Conservation (phyloP, 2,888 invertebrate species). For the Capitulum mitella region DNA sequence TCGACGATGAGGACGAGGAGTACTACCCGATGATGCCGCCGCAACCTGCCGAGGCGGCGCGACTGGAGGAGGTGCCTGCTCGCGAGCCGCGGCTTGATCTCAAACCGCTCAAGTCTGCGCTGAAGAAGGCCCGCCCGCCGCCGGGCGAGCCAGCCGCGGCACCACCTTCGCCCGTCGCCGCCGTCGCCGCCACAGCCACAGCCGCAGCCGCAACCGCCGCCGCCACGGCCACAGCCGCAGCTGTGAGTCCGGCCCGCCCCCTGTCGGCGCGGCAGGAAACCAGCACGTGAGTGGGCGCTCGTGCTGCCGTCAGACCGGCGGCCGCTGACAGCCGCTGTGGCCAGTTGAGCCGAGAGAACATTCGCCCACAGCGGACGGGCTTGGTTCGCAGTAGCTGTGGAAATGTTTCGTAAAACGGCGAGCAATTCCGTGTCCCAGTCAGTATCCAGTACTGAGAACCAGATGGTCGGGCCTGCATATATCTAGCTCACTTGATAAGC, state of each 20-base stretch:
- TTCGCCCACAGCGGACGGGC: too few relatives aligned
- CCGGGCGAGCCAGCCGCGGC: constrained; percentile 35
- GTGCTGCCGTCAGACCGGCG: neutral
- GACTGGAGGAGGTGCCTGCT: constrained; percentile 83
- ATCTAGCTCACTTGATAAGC: too few relatives aligned
- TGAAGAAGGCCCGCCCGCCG: constrained; percentile 54
- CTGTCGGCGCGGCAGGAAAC: neutral
- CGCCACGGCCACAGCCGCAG: neutral
- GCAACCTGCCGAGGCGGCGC: constrained; percentile 1
- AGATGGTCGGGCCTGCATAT: too few relatives aligned
- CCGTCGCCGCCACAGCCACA: too few relatives aligned
- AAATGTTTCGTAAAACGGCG: too few relatives aligned
- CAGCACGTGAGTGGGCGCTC: constrained; percentile 32
- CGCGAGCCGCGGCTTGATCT: constrained; percentile 79
- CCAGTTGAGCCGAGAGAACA: too few relatives aligned
- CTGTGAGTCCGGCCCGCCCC: constrained; percentile 22
- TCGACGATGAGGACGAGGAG: constrained; percentile 34
- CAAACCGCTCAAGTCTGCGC: constrained; percentile 82
- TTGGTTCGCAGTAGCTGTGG: too few relatives aligned
- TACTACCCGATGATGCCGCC: constrained; percentile 27
- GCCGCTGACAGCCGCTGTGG: constrained; percentile 37
- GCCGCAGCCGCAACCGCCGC: too few relatives aligned
- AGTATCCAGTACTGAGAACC: too few relatives aligned
- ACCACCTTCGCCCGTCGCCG: constrained; percentile 35
- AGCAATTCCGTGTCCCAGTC: too few relatives aligned